Percentiles rank a stretch among this genome's conserved stretches.
These are phyloP conservation scores for Oreohelix idahoensis DNA, from an alignment of 1,140 invertebrate genomes.

Conservation along the genomic window DNA sequence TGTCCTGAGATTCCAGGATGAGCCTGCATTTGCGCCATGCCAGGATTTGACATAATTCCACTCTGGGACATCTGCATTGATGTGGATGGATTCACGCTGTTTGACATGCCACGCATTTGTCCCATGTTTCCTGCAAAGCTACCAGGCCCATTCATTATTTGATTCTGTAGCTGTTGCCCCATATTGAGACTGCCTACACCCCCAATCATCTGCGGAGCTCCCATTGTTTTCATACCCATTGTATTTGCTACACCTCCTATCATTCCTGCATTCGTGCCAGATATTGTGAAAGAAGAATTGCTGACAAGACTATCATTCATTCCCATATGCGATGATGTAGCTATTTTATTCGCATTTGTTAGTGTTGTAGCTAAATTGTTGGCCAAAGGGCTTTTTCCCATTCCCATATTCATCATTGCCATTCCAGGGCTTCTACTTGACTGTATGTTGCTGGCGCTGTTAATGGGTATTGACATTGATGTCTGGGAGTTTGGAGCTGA, in stretches of 20 bases:
- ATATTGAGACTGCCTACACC: conserved; percentile 44
- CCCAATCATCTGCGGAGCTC: conserved; percentile 45
- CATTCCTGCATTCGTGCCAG: neutral
- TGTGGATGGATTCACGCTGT: conserved; percentile 46
- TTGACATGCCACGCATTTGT: conserved; percentile 58
- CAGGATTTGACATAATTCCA: conserved; percentile 54
- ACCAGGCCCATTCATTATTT: conserved; percentile 71
- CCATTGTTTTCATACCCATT: conserved; percentile 43
- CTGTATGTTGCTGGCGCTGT: conserved; percentile 45
- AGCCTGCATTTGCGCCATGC: conserved; percentile 49
- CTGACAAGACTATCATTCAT: conserved; percentile 38
- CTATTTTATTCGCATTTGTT: conserved; percentile 46
- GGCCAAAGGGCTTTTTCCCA: conserved; percentile 30
- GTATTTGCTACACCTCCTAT: conserved; percentile 41
- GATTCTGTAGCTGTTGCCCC: conserved; percentile 51
- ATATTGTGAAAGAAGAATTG: conserved; percentile 37
- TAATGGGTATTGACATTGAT: conserved; percentile 48
- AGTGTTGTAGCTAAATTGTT: conserved; percentile 42
- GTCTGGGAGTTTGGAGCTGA: conserved; percentile 50
- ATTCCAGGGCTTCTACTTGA: conserved; percentile 47
- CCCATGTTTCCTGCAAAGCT: conserved; percentile 54
- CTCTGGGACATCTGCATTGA: conserved; percentile 55
- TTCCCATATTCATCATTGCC: conserved; percentile 36
- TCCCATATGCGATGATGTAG: conserved; percentile 40
- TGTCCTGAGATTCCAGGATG: conserved; percentile 56